phyloP scores from a whole-genome alignment of 2,888 invertebrate species.

The Clanis bilineata region DNA sequence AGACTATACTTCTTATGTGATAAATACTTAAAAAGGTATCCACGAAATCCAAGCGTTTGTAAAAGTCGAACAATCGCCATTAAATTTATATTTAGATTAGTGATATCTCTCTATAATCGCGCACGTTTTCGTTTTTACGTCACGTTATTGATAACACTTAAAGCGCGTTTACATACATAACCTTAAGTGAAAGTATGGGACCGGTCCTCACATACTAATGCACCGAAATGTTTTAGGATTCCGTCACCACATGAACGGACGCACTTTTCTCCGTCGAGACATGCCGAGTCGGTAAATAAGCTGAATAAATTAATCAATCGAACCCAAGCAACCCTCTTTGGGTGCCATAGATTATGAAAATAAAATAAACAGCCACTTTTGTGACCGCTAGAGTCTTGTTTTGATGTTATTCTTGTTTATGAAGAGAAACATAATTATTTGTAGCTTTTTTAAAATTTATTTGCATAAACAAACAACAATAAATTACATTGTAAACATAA shows the following conservation, averaged over 20 bases:
- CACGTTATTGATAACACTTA: constrained; percentile 72
- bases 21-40: no score
- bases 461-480: no score
- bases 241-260: constrained; percentile 62
- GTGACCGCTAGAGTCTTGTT: no score
- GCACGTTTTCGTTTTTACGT: constrained; percentile 60
- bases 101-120: constrained; percentile 27
- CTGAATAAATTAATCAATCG: constrained; percentile 74
- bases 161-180: constrained; percentile 76
- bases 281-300: constrained; percentile 66
- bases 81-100: constrained; percentile 23
- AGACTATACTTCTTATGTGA: no score
- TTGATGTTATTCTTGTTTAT: no score
- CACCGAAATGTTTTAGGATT: constrained; percentile 74
- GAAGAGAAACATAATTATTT: no score
- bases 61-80: no score
- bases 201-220: constrained; percentile 76
- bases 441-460: no score
- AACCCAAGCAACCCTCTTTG: constrained; percentile 62
- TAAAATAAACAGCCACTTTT: neutral
- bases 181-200: constrained; percentile 76
- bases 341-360: constrained; percentile 52
- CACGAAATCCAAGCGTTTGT: no score
- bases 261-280: constrained; percentile 74
- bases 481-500: no score